These are phyloP conservation scores for Hippocampus guttulatus DNA, from an alignment of 2,113 vertebrate species.

Conservation along the genomic window DNA sequence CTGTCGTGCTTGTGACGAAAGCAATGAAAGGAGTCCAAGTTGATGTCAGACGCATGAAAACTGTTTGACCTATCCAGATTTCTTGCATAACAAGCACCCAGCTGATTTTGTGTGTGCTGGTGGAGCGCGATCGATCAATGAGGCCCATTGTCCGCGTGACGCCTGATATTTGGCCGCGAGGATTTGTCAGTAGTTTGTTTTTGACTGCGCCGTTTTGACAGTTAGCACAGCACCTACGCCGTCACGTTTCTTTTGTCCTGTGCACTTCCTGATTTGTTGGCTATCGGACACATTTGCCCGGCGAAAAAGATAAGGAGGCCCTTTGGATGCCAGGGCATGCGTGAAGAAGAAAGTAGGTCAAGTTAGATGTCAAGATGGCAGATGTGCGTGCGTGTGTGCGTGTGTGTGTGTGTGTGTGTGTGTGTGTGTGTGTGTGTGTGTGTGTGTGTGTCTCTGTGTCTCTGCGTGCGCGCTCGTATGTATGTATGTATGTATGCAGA, in stretches of 20 bases:
- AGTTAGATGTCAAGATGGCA: constrained; percentile 16
- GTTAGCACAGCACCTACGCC: background rate
- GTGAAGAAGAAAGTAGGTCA: constrained; percentile 30
- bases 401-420: no score
- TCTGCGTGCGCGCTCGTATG: background rate
- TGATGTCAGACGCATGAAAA: background rate
- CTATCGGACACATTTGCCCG: background rate
- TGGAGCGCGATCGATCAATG: constrained; percentile 52
- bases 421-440: background rate
- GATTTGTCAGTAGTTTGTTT: background rate
- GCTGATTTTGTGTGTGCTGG: constrained; percentile 48
- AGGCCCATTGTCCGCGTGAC: constrained; percentile 44
- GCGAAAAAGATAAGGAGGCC: constrained; percentile 1
- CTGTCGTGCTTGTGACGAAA: no score
- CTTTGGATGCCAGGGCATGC: constrained; percentile 19
- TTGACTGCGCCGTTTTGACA: background rate
- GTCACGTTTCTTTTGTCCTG: constrained; percentile 2
- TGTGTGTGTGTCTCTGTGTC: no score
- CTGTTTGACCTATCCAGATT: constrained; percentile 8
- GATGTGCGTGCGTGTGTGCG: background rate
- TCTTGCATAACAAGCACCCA: constrained; percentile 60
- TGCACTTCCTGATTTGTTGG: constrained; percentile 14
- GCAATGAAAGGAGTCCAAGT: background rate
- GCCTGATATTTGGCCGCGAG: constrained; percentile 22
- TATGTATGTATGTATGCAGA: background rate